These are phyloP conservation scores for Pyrochroa serraticornis DNA, from an alignment of 2,888 invertebrate species.

Conservation along the genomic window DNA sequence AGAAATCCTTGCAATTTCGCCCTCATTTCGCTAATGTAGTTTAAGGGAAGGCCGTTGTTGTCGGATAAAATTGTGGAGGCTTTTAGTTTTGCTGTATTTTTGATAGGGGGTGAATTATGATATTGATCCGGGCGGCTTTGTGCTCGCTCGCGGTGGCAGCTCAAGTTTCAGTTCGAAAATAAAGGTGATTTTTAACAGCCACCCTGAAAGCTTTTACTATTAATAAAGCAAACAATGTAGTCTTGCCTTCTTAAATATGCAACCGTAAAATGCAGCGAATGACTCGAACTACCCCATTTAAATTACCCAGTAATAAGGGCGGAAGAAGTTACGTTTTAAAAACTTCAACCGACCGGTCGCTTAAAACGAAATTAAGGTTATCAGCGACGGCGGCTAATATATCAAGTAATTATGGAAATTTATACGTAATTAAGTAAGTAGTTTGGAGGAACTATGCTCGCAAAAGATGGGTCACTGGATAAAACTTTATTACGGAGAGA, in stretches of 20 bases:
- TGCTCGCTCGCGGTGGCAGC: neutral
- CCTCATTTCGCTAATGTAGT: too few relatives aligned
- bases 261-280: constrained; percentile 12
- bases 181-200: constrained; percentile 12
- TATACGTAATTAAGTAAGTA: constrained; percentile 30
- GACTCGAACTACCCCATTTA: constrained; percentile 7
- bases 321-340: constrained; percentile 12
- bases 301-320: constrained; percentile 12
- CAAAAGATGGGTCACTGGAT: constrained; percentile 25
- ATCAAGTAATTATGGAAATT: constrained; percentile 30
- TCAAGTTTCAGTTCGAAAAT: constrained; percentile 3
- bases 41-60: too few relatives aligned
- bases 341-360: constrained; percentile 10
- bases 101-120: too few relatives aligned
- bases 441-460: constrained; percentile 19
- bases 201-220: constrained; percentile 17
- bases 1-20: too few relatives aligned
- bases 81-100: too few relatives aligned
- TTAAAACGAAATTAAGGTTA: constrained; percentile 16
- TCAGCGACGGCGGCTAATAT: constrained; percentile 16
- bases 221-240: constrained; percentile 27
- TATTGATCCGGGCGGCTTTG: too few relatives aligned
- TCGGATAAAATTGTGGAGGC: too few relatives aligned
- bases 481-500: constrained; percentile 25
- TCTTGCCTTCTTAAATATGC: constrained; percentile 10